Base-by-base conservation (phyloP, 53 echinoderm and acorn worm genomes). In the Patiria pectinifera region DNA sequence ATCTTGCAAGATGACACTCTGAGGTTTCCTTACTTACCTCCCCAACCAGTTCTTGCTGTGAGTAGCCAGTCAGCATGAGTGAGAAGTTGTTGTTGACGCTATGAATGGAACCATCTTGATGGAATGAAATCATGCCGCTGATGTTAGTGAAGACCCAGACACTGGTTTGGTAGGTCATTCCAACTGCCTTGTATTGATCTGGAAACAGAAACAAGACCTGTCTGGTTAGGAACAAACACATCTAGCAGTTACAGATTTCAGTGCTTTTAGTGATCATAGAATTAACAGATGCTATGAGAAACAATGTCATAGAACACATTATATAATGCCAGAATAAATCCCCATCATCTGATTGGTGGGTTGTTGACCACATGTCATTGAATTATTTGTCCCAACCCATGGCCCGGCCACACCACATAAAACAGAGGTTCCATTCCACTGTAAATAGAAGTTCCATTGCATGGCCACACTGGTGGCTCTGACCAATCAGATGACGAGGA, bases 71-170 rank as follows among this genome's bases (percentile, higher is more conserved):
- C 79, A 99, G 71, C 95, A 94, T 97, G 77, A 93, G 83, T 6
- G 99, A 96, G 94, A 99, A 99, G 86, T 97, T 99, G 12, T 91
- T 91, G 91, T 99, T 99, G 86, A 99, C 93, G 85, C 97, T 99
- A 83, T 99, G 99, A 18, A 99, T 99, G 43, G 87, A 95, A 46
- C 99, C 99, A 62, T 97, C 94, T 8, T 92, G 95, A 13, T 97
- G 90, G 21, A 99, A 94, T 85, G 94, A 97, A 45, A 99, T 69
- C 99, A 99, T 97, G 43, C 99, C 99, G 70, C 97, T 97, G 95
- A 99, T 99, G 83, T 99, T 99, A 47, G 96, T 89, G 82, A 99
- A 99, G 78, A 99, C 99, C 99, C 99, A 99, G 59, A 99, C 63
- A 62, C 92, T 95, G 61, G 93, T 97, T 72, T 95, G 94, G 86